A percentile compares a stretch with the other conserved stretches of the same genome.
Conservation (phyloP, 2,888 invertebrate genomes). For the Brachypalpus laphriformis region DNA sequence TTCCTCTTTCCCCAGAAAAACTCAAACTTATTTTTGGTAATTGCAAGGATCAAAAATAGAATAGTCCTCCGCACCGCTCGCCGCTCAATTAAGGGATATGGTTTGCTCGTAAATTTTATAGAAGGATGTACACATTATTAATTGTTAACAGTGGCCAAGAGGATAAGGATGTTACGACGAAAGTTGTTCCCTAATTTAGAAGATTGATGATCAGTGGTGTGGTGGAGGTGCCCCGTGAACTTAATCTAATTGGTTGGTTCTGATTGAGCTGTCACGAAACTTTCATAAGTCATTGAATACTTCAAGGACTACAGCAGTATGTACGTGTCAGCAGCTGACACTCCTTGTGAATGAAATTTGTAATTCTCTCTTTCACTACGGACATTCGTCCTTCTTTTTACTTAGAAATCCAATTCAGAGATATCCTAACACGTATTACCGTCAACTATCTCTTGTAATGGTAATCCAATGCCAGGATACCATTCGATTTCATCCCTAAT, state of each 20-base stretch:
- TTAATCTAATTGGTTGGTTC: slow-evolving; percentile 8
- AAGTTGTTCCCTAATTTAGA: neutral
- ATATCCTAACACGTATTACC: slow-evolving; percentile 35
- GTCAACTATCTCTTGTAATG: slow-evolving; percentile 38
- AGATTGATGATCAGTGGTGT: neutral
- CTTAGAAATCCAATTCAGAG: slow-evolving; percentile 1
- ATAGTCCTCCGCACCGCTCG: neutral
- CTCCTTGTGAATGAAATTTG: slow-evolving; percentile 27
- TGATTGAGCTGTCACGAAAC: slow-evolving; percentile 11
- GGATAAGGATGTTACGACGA: neutral
- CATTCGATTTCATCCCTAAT: slow-evolving; percentile 56
- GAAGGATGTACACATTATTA: slow-evolving; percentile 17
- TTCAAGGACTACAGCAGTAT: slow-evolving; percentile 32
- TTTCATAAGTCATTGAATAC: slow-evolving; percentile 29
- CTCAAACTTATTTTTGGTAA: neutral
- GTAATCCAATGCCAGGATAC: slow-evolving; percentile 44
- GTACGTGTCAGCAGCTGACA: slow-evolving; percentile 38
- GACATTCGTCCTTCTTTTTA: neutral
- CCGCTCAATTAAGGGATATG: neutral
- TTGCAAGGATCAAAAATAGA: slow-evolving; percentile 24
- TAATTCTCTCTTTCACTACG: slow-evolving; percentile 2
- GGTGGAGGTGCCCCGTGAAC: neutral
- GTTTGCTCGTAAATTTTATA: neutral
- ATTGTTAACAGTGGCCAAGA: neutral
- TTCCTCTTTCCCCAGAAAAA: neutral